A percentile compares a stretch with the other conserved stretches of the same genome.
Conservation (phyloP, 2,113 vertebrate species). For the Prionailurus viverrinus region DNA sequence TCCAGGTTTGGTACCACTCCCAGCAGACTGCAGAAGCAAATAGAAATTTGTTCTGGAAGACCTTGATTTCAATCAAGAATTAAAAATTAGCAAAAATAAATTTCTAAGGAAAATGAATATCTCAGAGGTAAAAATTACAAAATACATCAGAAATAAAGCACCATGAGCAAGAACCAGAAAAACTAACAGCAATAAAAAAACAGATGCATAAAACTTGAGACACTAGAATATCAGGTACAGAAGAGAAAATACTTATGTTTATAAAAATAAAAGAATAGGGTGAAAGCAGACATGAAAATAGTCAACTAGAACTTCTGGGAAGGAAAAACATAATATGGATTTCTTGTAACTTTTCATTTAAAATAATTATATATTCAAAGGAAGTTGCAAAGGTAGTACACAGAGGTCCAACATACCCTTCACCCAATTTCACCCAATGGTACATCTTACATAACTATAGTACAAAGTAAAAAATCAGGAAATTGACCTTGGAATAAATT, state of each 20-base stretch:
- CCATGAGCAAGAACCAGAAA: background rate
- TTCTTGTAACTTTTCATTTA: constrained; percentile 4
- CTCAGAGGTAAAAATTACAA: constrained; percentile 47
- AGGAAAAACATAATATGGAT: background rate
- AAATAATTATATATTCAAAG: constrained; percentile 37
- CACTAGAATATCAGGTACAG: constrained; percentile 8
- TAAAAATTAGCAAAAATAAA: constrained; percentile 48
- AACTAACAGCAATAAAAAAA: constrained; percentile 30
- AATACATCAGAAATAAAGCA: constrained; percentile 43
- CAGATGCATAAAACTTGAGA: constrained; percentile 18
- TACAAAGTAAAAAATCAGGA: constrained; percentile 27
- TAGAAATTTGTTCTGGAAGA: constrained; percentile 36
- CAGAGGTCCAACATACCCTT: background rate
- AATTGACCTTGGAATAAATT: background rate
- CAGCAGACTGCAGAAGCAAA: constrained; percentile 49
- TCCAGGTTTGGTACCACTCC: background rate
- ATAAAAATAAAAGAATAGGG: constrained; percentile 9
- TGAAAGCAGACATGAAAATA: constrained; percentile 14
- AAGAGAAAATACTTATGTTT: constrained; percentile 8
- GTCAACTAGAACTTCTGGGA: constrained; percentile 23
- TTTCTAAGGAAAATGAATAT: constrained; percentile 14
- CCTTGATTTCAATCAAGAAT: constrained; percentile 35
- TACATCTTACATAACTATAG: constrained; percentile 32
- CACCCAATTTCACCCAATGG: background rate
- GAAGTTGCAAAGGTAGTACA: background rate